Base-by-base conservation (phyloP, 2,888 invertebrate species). In the Mimas tiliae region DNA sequence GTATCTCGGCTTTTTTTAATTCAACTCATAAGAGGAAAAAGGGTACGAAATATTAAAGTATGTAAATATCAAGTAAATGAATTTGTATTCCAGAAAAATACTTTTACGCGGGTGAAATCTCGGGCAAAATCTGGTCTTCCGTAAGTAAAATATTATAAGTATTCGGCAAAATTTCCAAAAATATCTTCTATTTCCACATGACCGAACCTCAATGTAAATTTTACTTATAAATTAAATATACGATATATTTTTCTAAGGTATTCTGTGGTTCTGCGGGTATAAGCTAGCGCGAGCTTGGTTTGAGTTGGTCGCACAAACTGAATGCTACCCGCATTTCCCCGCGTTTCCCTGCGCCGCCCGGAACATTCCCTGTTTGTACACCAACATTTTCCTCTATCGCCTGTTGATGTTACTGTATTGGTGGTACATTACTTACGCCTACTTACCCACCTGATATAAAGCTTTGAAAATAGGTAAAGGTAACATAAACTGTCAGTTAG, bases 241-340 rank as follows among this genome's bases (percentile, higher is more conserved):
- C 19, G 47, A 16, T 33, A 48, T 63, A 79, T 80, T 70, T 81
- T 78, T 78, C 74, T 71, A 69, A 50, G 48, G 50, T 51, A 38
- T 50, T 38, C 74, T 72, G 72, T 71, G 68, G 53, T 71, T 69
- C 70, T 65, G 72, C 70, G 75, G 66, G 67, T 64, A 65, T 51
- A 58, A 58, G 58, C 58, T 58, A 42, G 33, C 47, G 58, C 55
- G 48, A 67, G 69, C 58, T 68, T 58, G 69, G 63, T 79, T 79
- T 74, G 51, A 67, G 73, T 70, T 74, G 78, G 80, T 74, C 78
- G 86, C 85, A 86, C 89, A 86, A 86, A 84, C 85, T 85, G 85
- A 89, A 90, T 84, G 76, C 65, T 64, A 51, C 38, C 64, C 53
- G 47, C 21, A 14, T 19, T 9, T 38, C 34, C 27, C 45, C 27